Evolutionary conservation across 2,888 invertebrate genomes (phyloP).

Genomic region (Dasypogon diadema): DNA sequence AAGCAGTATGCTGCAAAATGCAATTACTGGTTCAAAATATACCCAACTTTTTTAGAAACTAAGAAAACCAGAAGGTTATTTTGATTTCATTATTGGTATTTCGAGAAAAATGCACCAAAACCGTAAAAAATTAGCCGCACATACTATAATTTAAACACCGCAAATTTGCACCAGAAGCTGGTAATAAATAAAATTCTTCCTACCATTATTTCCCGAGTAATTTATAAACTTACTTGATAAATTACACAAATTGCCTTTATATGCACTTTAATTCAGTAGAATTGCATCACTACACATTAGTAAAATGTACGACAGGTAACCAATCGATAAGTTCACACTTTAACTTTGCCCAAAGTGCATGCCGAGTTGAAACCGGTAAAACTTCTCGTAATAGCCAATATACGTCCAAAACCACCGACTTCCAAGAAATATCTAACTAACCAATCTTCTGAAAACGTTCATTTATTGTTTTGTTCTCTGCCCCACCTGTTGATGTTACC

Average conservation of each 20-base stretch:
- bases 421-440: constrained; percentile 15
- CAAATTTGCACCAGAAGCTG: neutral
- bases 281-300: constrained; percentile 10
- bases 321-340: neutral
- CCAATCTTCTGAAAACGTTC: neutral
- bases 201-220: neutral
- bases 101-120: no score
- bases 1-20: no score
- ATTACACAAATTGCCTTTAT: neutral
- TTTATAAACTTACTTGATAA: constrained; percentile 8
- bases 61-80: no score
- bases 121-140: neutral
- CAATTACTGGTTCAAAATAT: no score
- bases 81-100: no score
- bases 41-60: no score
- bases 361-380: neutral
- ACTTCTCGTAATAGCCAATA: neutral
- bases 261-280: constrained; percentile 22
- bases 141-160: neutral
- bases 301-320: neutral
- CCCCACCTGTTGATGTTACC: constrained; percentile 2
- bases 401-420: constrained; percentile 21
- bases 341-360: neutral
- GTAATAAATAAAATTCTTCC: neutral
- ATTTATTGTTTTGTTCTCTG: constrained; percentile 21